phyloP scores from a whole-genome alignment of 92 coral and sea anemone genomes.

The Palythoa grandiflora region DNA sequence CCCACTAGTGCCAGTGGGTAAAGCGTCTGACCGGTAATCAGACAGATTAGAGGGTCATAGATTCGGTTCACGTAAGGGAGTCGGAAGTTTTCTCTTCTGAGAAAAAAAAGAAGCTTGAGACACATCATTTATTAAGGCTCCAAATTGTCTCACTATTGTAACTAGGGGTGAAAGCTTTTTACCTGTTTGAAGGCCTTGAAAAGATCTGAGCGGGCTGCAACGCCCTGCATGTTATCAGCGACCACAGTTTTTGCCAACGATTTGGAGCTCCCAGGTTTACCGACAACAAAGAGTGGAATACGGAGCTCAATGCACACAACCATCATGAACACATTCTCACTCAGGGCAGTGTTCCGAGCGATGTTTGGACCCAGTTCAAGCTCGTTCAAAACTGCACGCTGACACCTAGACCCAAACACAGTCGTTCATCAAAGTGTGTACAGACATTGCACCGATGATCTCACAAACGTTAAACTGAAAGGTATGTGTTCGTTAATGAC shows the following conservation, averaged over 20 bases:
- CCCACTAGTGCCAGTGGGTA: too few relatives aligned
- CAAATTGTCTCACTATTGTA: background rate
- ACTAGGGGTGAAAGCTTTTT: background rate
- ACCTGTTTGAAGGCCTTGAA: background rate
- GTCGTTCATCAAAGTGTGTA: background rate
- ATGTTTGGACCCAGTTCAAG: constrained; percentile 79
- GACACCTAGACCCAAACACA: constrained; percentile 59
- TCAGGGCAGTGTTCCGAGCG: constrained; percentile 82
- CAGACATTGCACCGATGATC: too few relatives aligned
- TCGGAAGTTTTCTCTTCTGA: too few relatives aligned
- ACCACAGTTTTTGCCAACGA: constrained; percentile 90
- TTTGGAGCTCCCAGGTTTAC: constrained; percentile 94
- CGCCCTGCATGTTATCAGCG: constrained; percentile 80
- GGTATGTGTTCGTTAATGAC: too few relatives aligned
- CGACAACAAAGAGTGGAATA: constrained; percentile 93
- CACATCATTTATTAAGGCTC: too few relatives aligned
- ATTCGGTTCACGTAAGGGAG: too few relatives aligned
- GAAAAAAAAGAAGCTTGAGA: too few relatives aligned
- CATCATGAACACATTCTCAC: constrained; percentile 96
- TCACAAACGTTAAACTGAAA: too few relatives aligned
- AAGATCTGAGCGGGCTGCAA: constrained; percentile 54
- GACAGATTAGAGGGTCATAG: too few relatives aligned
- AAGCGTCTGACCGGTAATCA: too few relatives aligned
- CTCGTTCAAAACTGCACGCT: constrained; percentile 76
- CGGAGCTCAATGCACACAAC: constrained; percentile 93